phyloP scores from a whole-genome alignment of 1,140 invertebrate genomes.

The Aplysia californica region DNA sequence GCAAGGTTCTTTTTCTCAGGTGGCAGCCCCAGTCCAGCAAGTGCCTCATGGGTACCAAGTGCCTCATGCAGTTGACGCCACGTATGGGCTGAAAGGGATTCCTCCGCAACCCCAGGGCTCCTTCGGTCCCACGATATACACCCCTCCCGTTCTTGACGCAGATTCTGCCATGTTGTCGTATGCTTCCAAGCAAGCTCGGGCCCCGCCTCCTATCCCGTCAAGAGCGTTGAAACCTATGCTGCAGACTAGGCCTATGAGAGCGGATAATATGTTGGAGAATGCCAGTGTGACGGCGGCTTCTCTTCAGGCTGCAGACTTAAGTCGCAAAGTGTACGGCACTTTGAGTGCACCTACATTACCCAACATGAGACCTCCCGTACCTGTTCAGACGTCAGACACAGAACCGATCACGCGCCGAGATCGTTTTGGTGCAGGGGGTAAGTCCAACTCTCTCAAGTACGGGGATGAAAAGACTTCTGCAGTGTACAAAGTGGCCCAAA shows the following conservation, averaged over 20 bases:
- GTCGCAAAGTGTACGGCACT: background rate
- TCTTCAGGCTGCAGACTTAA: background rate
- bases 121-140: background rate
- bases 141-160: no score
- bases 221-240: conserved; percentile 9
- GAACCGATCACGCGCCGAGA: conserved; percentile 1
- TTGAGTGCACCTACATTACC: background rate
- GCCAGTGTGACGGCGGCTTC: no score
- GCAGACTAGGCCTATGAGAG: background rate
- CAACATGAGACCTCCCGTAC: background rate
- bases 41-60: background rate
- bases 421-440: background rate
- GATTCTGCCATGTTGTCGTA: background rate
- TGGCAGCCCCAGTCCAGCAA: background rate
- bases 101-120: background rate
- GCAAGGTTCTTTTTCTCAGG: background rate
- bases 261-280: no score
- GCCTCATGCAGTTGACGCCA: background rate
- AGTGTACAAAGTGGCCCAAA: background rate
- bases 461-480: background rate
- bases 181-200: background rate
- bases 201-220: conserved; percentile 2
- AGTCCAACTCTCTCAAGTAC: conserved; percentile 12
- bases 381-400: background rate
- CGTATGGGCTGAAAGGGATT: no score